phyloP scores from a whole-genome alignment of 2,888 invertebrate genomes.

The Napeogenes sylphis region DNA sequence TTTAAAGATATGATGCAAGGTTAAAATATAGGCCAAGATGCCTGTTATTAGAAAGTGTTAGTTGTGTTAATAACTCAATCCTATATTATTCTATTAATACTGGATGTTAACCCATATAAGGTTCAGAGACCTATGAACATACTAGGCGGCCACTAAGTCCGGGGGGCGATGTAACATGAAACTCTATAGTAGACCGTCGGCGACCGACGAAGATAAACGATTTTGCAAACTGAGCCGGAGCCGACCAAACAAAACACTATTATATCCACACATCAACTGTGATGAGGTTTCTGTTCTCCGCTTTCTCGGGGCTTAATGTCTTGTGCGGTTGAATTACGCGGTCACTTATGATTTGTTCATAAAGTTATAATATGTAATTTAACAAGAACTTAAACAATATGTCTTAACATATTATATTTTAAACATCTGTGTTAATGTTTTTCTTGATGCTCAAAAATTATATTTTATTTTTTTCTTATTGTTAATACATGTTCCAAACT shows the following conservation, averaged over 20 bases:
- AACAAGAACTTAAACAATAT: no score
- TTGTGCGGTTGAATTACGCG: neutral
- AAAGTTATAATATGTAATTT: no score
- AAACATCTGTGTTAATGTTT: no score
- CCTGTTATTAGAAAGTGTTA: neutral
- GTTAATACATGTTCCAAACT: no score
- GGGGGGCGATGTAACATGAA: slow-evolving; percentile 22
- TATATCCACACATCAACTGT: slow-evolving; percentile 2
- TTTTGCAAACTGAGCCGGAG: slow-evolving; percentile 16
- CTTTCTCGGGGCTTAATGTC: neutral
- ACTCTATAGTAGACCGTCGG: slow-evolving; percentile 20
- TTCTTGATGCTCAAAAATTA: no score
- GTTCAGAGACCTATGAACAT: slow-evolving; percentile 14
- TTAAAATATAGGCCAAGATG: no score
- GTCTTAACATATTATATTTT: no score
- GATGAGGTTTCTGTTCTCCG: neutral
- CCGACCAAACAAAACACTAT: slow-evolving; percentile 25
- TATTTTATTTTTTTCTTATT: no score
- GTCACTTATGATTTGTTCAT: no score
- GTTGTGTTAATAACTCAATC: neutral
- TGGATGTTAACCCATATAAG: slow-evolving; percentile 1
- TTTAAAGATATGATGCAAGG: no score
- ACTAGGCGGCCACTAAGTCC: slow-evolving; percentile 10
- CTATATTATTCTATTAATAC: neutral
- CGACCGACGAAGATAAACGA: slow-evolving; percentile 22